phyloP scores from a whole-genome alignment of 2,888 invertebrate species.

The Acanthosoma haemorrhoidale region DNA sequence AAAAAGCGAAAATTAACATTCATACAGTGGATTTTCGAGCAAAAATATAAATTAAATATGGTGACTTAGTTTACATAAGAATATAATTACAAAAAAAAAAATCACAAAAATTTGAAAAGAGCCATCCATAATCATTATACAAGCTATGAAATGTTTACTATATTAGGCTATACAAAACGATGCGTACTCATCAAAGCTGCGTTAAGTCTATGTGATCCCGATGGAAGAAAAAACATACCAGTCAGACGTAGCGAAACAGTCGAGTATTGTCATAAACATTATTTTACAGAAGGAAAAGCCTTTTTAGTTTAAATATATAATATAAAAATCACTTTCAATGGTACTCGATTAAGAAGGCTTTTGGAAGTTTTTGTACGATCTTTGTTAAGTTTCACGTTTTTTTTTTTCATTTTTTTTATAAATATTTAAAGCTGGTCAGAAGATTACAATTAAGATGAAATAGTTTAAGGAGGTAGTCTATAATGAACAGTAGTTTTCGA shows the following conservation, averaged over 20 bases:
- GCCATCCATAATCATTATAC: neutral
- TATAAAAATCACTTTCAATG: neutral
- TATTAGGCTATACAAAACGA: slow-evolving; percentile 22
- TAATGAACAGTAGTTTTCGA: slow-evolving; percentile 22
- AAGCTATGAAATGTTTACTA: slow-evolving; percentile 22
- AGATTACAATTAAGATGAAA: slow-evolving; percentile 22
- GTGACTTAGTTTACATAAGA: neutral
- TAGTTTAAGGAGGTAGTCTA: slow-evolving; percentile 27
- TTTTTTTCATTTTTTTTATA: slow-evolving; percentile 21
- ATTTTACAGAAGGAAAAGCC: slow-evolving; percentile 22
- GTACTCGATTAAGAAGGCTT: slow-evolving; percentile 14
- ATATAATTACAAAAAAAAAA: neutral
- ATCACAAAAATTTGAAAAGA: neutral
- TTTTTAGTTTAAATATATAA: slow-evolving; percentile 3
- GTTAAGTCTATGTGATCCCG: slow-evolving; percentile 24
- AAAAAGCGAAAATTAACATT: slow-evolving; percentile 28
- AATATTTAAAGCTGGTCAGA: slow-evolving; percentile 28
- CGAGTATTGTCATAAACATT: slow-evolving; percentile 28
- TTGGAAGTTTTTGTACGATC: slow-evolving; percentile 26
- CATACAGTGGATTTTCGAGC: neutral
- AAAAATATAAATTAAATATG: neutral
- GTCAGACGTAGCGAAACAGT: slow-evolving; percentile 23
- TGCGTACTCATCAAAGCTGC: slow-evolving; percentile 14
- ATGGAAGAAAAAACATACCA: slow-evolving; percentile 25
- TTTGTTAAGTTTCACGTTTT: no score